These are phyloP conservation scores for Mirza zaza DNA, from an alignment of 2,113 vertebrate species.

Conservation along the genomic window DNA sequence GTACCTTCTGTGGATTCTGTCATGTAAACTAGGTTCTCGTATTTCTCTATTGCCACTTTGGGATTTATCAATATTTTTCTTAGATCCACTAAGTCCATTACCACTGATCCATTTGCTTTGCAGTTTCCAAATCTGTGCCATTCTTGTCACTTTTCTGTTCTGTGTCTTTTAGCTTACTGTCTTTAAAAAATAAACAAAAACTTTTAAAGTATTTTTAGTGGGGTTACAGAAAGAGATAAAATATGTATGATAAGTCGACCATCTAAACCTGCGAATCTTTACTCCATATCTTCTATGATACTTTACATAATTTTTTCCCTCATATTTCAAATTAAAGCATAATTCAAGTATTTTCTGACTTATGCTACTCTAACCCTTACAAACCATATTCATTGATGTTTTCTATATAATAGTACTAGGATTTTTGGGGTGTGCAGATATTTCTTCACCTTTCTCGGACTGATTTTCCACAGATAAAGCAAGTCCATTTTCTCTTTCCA, in stretches of 20 bases:
- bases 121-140: not conserved
- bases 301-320: not conserved
- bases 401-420: not conserved
- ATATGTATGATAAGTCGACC: not conserved
- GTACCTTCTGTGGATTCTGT: not conserved
- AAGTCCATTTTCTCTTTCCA: constrained; percentile 98
- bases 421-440: not conserved
- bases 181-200: not conserved
- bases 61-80: not conserved
- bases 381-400: not conserved
- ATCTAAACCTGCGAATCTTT: not conserved
- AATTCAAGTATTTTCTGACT: not conserved
- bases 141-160: not conserved
- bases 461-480: constrained; percentile 96
- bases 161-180: not conserved
- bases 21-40: not conserved
- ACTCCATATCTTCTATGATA: not conserved
- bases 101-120: not conserved
- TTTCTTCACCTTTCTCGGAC: constrained; percentile 94
- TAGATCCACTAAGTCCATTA: not conserved
- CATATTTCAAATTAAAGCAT: not conserved
- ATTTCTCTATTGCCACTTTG: not conserved
- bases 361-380: not conserved
- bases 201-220: not conserved
- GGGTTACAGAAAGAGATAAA: not conserved